Conservation (phyloP, 2,797 vertebrate genomes). For the Adelosebastes latens region DNA sequence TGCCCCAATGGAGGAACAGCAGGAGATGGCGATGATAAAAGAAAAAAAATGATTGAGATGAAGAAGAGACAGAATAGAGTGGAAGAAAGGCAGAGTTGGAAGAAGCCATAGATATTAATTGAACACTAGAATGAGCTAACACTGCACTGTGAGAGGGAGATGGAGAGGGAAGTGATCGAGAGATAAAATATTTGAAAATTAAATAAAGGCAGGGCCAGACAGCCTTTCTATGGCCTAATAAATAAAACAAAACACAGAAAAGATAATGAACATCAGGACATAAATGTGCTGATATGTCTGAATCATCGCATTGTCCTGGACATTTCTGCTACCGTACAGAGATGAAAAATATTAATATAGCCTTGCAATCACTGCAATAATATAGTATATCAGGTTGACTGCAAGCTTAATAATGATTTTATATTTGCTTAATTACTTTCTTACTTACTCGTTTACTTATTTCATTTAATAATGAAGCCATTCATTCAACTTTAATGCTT, state of each 20-base stretch:
- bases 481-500: constrained; percentile 56
- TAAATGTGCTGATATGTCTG: constrained; percentile 55
- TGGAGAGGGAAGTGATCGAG: constrained; percentile 64
- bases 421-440: constrained; percentile 56
- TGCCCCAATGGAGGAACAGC: constrained; percentile 11
- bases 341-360: constrained; percentile 10
- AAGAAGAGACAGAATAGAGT: constrained; percentile 31
- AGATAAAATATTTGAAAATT: constrained; percentile 71
- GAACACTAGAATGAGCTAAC: constrained; percentile 80
- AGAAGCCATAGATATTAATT: constrained; percentile 68
- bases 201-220: constrained; percentile 57
- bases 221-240: constrained; percentile 53
- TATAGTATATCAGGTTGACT: constrained; percentile 1
- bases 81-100: constrained; percentile 53
- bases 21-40: constrained; percentile 5
- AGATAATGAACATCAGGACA: constrained; percentile 54
- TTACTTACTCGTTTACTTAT: constrained; percentile 40
- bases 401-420: constrained; percentile 38
- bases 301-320: constrained; percentile 29
- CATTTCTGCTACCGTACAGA: not conserved
- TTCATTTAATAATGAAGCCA: constrained; percentile 54
- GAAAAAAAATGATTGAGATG: constrained; percentile 27
- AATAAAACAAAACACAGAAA: constrained; percentile 63
- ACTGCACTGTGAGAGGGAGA: constrained; percentile 77
- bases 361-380: not conserved